A percentile compares a stretch with the other conserved stretches of the same genome.
Conservation (phyloP, 2,888 invertebrate genomes). For the Dasypogon diadema region DNA sequence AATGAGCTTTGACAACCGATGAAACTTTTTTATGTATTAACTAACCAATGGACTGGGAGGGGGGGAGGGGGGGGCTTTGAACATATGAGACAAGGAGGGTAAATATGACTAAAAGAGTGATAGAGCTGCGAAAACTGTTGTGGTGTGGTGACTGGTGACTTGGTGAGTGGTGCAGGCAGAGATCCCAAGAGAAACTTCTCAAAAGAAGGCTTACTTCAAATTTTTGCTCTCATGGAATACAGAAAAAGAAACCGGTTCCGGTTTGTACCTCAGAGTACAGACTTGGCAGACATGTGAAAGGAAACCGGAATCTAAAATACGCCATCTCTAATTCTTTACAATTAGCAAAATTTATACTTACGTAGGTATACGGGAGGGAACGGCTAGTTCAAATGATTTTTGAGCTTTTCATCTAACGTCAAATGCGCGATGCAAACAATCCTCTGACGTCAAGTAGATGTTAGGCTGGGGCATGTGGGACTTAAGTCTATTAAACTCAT, state of each 20-base stretch:
- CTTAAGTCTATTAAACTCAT: too few species aligned
- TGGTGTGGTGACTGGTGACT: background rate
- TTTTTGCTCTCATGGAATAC: background rate
- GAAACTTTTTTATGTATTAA: slow-evolving; percentile 18
- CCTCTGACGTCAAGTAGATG: too few species aligned
- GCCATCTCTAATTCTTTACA: too few species aligned
- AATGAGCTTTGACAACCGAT: slow-evolving; percentile 36
- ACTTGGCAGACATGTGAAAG: background rate
- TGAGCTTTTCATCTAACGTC: too few species aligned
- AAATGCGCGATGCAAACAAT: too few species aligned
- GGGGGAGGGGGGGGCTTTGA: background rate
- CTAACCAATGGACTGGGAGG: background rate
- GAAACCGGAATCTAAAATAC: slow-evolving; percentile 20
- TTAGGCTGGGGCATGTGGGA: too few species aligned
- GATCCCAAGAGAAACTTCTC: slow-evolving; percentile 15
- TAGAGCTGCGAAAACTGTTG: too few species aligned
- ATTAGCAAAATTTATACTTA: too few species aligned
- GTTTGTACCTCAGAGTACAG: slow-evolving; percentile 18
- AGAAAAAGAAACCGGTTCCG: slow-evolving; percentile 29
- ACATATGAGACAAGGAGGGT: background rate
- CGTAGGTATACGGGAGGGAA: too few species aligned
- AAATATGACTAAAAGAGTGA: background rate
- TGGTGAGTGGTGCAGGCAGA: slow-evolving; percentile 16
- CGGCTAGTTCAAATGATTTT: too few species aligned
- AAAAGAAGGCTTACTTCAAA: background rate